A percentile compares a stretch with the other conserved stretches of the same genome.
These are phyloP conservation scores for Pogonophryne albipinna DNA, from an alignment of 2,797 vertebrate species.

Conservation along the genomic window DNA sequence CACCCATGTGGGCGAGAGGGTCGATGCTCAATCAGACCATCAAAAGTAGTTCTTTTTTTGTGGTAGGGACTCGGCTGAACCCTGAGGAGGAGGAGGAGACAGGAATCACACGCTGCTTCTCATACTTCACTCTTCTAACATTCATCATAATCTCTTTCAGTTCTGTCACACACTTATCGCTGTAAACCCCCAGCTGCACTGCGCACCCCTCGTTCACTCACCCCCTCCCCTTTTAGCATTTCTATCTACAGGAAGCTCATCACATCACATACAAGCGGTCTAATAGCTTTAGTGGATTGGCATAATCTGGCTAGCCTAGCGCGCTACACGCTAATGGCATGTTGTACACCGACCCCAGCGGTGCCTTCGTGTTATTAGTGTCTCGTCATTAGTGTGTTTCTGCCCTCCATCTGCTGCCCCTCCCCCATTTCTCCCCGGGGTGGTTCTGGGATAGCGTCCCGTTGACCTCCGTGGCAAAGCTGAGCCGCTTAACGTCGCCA, in stretches of 20 bases:
- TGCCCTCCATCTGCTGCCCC: slow-evolving; percentile 74
- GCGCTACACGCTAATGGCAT: slow-evolving; percentile 63
- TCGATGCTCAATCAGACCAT: slow-evolving; percentile 64
- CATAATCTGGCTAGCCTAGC: slow-evolving; percentile 61
- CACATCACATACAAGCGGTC: slow-evolving; percentile 28
- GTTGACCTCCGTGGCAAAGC: slow-evolving; percentile 68
- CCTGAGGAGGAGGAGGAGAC: slow-evolving; percentile 33
- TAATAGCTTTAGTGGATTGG: slow-evolving; percentile 65
- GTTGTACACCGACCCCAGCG: slow-evolving; percentile 68
- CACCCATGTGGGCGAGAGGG: slow-evolving; percentile 30
- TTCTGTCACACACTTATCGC: slow-evolving; percentile 33
- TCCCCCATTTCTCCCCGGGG: slow-evolving; percentile 56
- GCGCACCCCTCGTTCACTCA: slow-evolving; percentile 30
- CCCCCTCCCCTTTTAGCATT: neutral
- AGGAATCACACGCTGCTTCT: slow-evolving; percentile 30
- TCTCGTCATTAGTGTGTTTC: slow-evolving; percentile 66
- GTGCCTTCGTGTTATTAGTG: slow-evolving; percentile 62
- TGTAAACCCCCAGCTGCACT: slow-evolving; percentile 46
- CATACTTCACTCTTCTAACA: slow-evolving; percentile 49
- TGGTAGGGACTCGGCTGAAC: slow-evolving; percentile 40
- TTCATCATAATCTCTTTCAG: slow-evolving; percentile 64
- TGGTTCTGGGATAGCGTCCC: slow-evolving; percentile 76
- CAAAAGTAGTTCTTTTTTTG: slow-evolving; percentile 40
- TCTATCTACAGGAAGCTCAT: slow-evolving; percentile 34
- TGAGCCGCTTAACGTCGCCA: slow-evolving; percentile 73